Base-by-base conservation (phyloP, 2,113 vertebrate genomes). In the Guaruba guarouba region DNA sequence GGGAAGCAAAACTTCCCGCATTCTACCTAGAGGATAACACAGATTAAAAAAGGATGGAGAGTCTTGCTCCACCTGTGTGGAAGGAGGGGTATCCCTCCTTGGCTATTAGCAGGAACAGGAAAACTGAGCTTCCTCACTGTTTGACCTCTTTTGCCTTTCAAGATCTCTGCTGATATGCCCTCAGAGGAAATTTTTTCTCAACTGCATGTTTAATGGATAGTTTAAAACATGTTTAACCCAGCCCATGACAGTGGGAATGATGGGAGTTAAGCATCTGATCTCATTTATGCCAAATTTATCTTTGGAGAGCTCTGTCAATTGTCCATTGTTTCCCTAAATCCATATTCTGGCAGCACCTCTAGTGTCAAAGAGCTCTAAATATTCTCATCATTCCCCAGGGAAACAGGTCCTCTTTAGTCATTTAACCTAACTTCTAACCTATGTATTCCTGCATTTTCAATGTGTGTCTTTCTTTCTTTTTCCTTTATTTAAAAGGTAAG, bases 301-400 rank as follows among this genome's bases (percentile, higher is more conserved):
- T 97, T 96, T 76, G 86, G 95, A 93, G 82, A 95, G 55, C 86
- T 83, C 82, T 91, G 80, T 90, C 92, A 92, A 90, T 95, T 95
- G 91, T 96, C 88, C 86, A 94, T 96, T 96, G 95, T 97, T 97
- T 96, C 67, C 66, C 54, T 91, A 96, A 97, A 96, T 97, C 95
- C 96, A 35, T 69, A 86, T 96, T 96, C 83, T 96, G 95, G 95
- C 92, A 96, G 86, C 81, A 93, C 37, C 37, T 88, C 82, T 88
- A 63, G 95, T 96, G 92, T 95, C 69, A 84, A 86, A 92, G 62
- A 89, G 33, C 70, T 95, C 75, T 76, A 95, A 90, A 87, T 93
- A 94, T 94, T 95, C 92, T 91, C 95, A 95, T 27, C 74, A 86
- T 73, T 14, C 92, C 31, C 28, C 13, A 66, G 86, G 77, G 88